These are phyloP conservation scores for Gortyna flavago DNA, from an alignment of 2,888 invertebrate species.

Conservation along the genomic window DNA sequence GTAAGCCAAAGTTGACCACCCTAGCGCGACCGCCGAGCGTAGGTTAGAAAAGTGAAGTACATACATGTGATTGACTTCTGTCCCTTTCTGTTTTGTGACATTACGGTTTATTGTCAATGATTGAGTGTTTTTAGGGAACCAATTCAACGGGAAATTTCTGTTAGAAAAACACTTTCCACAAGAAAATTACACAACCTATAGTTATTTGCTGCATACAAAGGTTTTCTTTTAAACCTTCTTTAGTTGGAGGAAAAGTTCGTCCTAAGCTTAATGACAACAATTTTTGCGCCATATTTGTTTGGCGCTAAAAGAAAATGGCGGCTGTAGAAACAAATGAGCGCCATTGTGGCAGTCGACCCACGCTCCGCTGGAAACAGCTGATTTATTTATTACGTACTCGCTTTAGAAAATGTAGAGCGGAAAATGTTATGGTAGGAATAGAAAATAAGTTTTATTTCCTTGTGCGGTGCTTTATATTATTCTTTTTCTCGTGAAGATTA, in stretches of 20 bases:
- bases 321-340: conserved; percentile 58
- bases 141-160: not conserved
- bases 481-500: conserved; percentile 10
- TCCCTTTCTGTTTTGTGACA: no score
- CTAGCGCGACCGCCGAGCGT: no score
- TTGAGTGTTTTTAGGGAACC: not conserved
- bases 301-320: conserved; percentile 61
- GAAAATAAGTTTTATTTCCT: conserved; percentile 28
- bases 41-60: no score
- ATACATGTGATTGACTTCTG: no score
- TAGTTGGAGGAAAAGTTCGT: conserved; percentile 31
- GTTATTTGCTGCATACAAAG: not conserved
- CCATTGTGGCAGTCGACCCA: conserved; percentile 50
- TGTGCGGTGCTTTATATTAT: conserved; percentile 3
- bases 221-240: conserved; percentile 24
- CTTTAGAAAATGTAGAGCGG: conserved; percentile 41
- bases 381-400: conserved; percentile 61
- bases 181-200: not conserved
- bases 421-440: conserved; percentile 31
- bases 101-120: not conserved
- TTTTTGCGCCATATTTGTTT: conserved; percentile 59
- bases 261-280: conserved; percentile 57
- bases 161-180: not conserved
- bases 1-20: no score
- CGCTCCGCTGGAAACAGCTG: conserved; percentile 49